Conservation (phyloP, 2,797 vertebrate species). For the Thripadectes ignobilis region DNA sequence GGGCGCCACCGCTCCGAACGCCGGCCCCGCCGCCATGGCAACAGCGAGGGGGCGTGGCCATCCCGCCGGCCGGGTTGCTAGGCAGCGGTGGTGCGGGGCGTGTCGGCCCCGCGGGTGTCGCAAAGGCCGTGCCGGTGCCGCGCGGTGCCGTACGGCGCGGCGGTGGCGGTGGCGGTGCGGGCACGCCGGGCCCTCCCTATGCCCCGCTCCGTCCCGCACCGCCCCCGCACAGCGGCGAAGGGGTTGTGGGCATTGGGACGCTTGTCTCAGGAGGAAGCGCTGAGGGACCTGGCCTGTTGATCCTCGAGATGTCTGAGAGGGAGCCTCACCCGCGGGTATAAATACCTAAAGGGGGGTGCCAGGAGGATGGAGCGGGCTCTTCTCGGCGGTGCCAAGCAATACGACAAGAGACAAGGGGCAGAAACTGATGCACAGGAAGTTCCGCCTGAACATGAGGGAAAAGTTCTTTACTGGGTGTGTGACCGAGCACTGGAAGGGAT, state of each 20-base stretch:
- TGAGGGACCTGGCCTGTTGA: neutral
- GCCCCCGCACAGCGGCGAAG: no score
- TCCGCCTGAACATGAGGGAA: neutral
- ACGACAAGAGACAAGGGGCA: neutral
- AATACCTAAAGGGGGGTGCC: neutral
- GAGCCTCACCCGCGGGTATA: no score
- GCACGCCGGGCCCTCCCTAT: neutral
- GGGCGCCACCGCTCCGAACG: no score
- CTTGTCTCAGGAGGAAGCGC: neutral
- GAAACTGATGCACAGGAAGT: neutral
- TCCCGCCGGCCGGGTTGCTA: rapidly evolving
- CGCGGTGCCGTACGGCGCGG: neutral
- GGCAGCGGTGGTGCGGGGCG: rapidly evolving
- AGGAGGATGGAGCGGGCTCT: neutral
- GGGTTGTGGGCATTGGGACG: neutral
- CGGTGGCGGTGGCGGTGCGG: neutral
- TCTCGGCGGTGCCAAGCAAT: neutral
- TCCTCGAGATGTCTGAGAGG: neutral
- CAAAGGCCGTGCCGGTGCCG: neutral
- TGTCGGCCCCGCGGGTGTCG: neutral
- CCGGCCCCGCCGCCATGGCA: neutral
- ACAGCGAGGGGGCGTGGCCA: rapidly evolving
- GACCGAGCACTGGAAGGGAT: neutral
- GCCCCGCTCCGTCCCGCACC: no score
- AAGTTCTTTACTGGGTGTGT: neutral